Conservation (phyloP, 2,797 vertebrate genomes). For the Megalops cyprinoides region DNA sequence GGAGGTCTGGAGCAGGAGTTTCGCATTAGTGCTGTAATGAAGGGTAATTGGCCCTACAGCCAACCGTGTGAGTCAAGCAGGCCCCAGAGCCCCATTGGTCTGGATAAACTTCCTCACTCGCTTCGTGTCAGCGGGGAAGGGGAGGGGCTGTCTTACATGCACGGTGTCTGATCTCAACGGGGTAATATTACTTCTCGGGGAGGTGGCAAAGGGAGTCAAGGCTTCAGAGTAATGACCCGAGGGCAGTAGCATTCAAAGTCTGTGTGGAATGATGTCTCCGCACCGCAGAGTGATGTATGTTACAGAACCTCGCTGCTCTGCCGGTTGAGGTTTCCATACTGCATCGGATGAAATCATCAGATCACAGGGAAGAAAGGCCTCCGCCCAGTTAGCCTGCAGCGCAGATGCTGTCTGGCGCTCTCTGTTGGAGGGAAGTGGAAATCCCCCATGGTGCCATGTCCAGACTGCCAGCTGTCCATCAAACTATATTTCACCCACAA, state of each 20-base stretch:
- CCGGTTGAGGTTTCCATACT: neutral
- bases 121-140: neutral
- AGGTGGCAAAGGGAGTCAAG: neutral
- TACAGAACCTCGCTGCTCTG: neutral
- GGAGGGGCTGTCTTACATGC: neutral
- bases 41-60: neutral
- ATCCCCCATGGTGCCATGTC: neutral
- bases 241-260: neutral
- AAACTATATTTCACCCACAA: neutral
- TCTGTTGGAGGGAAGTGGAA: neutral
- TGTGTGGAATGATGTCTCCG: neutral
- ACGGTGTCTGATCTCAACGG: neutral
- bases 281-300: neutral
- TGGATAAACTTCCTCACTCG: neutral
- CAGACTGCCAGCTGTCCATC: neutral
- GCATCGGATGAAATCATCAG: neutral
- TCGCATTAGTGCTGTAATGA: neutral
- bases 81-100: conserved; percentile 11
- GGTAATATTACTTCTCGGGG: neutral
- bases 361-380: neutral
- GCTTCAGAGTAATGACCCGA: neutral
- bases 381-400: neutral
- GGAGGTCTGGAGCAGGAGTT: conserved; percentile 1
- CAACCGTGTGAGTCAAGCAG: neutral
- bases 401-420: neutral